Base-by-base conservation (phyloP, 1,140 invertebrate genomes). In the Lordiphosa collinella region DNA sequence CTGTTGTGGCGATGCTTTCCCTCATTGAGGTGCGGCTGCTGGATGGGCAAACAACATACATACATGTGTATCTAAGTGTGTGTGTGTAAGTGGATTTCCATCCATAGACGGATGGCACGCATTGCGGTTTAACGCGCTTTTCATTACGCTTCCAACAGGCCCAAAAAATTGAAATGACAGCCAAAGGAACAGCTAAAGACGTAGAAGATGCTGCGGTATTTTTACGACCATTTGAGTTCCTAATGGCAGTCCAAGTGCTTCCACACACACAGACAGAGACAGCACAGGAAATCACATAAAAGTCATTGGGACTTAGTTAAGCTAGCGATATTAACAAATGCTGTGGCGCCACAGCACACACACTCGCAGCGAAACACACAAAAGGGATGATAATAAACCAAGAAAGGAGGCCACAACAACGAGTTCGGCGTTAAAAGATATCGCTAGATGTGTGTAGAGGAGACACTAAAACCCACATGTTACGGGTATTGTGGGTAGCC, bases 281-380 rank as follows among this genome's bases (percentile, higher is more conserved):
- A 47, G 10, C 8, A 1, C n/a, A 37, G 3, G 29, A 13, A 70
- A 76, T 80, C 75, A 75, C 79, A 80, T 80, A 82, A 80, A 82
- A 80, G 76, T 75, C 76, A 82, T 80, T 82, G 76, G 62, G 71
- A 80, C 76, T 80, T 80, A 80, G 76, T 80, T 80, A 80, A 80
- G 76, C 76, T 54, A 76, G 67, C 57, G 62, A 80, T 80, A 80
- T 80, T 80, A 80, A 82, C 78, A 82, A 82, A 80, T 76, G 66
- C 76, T 60, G 53, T 32, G 32, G 49, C 32, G 43, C 5, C n/a
- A 35, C 44, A 32, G 14, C 52, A 56, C 34, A 65, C 44, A 13
- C 31, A 51, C 4, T 11, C 4, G n/a, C 4, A 16, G 10, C 10
- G 1, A 4, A 44, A 35, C 16, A 11, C 13, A 34, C 22, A 31